Base-by-base conservation (phyloP, 2,797 vertebrate genomes). In the Denticeps clupeoides region DNA sequence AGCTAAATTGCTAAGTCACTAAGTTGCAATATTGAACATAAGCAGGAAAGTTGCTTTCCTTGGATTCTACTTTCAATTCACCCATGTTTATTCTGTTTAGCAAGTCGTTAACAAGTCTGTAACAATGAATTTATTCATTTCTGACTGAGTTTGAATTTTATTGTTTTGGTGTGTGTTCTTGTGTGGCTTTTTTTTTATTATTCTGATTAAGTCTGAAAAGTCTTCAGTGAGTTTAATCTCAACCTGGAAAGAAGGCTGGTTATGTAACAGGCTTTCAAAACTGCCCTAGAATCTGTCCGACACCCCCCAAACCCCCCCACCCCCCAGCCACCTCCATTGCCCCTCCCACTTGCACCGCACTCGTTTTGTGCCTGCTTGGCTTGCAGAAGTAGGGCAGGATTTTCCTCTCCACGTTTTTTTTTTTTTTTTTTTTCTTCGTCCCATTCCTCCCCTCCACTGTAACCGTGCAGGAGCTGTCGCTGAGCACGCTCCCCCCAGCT, bases 361-460 rank as follows among this genome's bases (percentile, higher is more conserved):
- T 70, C 58, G 19, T 62, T 72, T 55, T 61, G 59, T 81, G 72
- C 72, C 53, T 40, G 52, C 74, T 69, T 78, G 74, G 74, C 72
- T 68, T 31, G 11, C 49, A 65, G 69, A 79, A 75, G 60, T 76
- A 72, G 76, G 73, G 47, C 76, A 80, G 79, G 82, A 73, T 77
- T 82, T 81, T 80, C 75, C 72, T 73, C 60, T n/a, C 5, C 9
- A 9, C 4, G 9, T 4, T 32, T 15, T 33, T 82, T 80, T 80
- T 74, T 70, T 70, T 58, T 60, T 32, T 37, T 42, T 47, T 35
- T 54, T 56, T 60, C 35, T 19, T 41, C 16, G 35, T 35, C 32
- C 58, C 60, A 69, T 51, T 27, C 55, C 56, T 56, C 66, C 59
- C 56, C 41, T 33, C 49, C 60, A 65, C 72, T 76, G 75, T 74